phyloP scores from a whole-genome alignment of 2,797 vertebrate genomes.

The Vireo griseus region DNA sequence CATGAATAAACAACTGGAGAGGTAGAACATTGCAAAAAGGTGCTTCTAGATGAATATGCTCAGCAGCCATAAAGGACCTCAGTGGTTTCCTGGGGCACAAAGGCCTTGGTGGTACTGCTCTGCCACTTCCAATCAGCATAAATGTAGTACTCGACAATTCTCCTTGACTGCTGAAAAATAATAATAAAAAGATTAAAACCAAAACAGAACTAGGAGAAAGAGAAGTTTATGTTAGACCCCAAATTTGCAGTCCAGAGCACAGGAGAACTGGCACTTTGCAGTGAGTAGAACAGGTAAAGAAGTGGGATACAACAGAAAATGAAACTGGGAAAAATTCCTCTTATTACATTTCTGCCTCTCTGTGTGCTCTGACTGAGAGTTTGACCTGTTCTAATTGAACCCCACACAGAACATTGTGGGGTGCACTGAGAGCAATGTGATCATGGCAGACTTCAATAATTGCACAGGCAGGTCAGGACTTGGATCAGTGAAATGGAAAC shows the following conservation, averaged over 20 bases:
- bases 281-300: not conserved
- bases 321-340: not conserved
- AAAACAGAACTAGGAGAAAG: not conserved
- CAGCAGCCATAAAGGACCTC: not conserved
- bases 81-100: not conserved
- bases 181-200: not conserved
- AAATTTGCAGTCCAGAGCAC: not conserved
- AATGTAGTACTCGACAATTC: not conserved
- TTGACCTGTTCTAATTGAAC: not conserved
- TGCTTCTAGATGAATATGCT: not conserved
- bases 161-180: not conserved
- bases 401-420: not conserved
- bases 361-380: not conserved
- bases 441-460: not conserved
- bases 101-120: not conserved
- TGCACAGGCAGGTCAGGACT: not conserved
- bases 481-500: not conserved
- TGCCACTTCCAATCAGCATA: not conserved
- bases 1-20: conserved; percentile 18
- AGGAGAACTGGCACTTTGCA: not conserved
- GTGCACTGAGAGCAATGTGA: not conserved
- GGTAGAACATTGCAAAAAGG: not conserved
- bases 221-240: not conserved
- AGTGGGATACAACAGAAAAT: not conserved
- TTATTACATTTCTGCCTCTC: not conserved